phyloP scores from a whole-genome alignment of 2,113 vertebrate genomes.

The Sorex araneus region DNA sequence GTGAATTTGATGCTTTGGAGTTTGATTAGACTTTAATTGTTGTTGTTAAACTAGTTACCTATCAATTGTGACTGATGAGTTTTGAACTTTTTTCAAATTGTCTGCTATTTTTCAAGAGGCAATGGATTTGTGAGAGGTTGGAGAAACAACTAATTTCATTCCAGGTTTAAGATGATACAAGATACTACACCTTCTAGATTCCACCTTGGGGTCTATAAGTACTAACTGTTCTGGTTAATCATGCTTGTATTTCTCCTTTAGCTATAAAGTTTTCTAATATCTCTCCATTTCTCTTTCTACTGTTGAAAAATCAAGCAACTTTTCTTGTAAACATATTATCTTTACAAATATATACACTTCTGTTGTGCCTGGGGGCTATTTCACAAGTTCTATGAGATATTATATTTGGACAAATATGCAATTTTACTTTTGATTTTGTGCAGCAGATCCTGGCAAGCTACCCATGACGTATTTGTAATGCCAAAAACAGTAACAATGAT shows the following conservation, averaged over 20 bases:
- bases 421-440: too few relatives aligned
- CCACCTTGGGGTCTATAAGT: not conserved
- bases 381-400: not conserved
- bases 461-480: too few relatives aligned
- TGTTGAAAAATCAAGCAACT: not conserved
- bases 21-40: not conserved
- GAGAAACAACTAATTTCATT: not conserved
- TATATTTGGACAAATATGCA: not conserved
- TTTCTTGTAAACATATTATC: not conserved
- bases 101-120: not conserved
- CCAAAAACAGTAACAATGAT: too few relatives aligned
- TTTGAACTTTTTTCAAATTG: conserved; percentile 1
- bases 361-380: not conserved
- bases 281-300: not conserved
- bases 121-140: not conserved
- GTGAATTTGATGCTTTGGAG: not conserved
- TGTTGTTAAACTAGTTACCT: not conserved
- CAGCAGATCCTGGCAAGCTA: too few relatives aligned
- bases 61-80: not conserved
- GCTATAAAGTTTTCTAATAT: not conserved
- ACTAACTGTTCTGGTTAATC: not conserved
- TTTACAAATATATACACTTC: not conserved
- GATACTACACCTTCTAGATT: not conserved
- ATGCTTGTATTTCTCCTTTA: conserved; percentile 20
- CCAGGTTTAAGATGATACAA: not conserved